phyloP scores from a whole-genome alignment of 2,113 vertebrate genomes.

The Aegotheles bennettii region DNA sequence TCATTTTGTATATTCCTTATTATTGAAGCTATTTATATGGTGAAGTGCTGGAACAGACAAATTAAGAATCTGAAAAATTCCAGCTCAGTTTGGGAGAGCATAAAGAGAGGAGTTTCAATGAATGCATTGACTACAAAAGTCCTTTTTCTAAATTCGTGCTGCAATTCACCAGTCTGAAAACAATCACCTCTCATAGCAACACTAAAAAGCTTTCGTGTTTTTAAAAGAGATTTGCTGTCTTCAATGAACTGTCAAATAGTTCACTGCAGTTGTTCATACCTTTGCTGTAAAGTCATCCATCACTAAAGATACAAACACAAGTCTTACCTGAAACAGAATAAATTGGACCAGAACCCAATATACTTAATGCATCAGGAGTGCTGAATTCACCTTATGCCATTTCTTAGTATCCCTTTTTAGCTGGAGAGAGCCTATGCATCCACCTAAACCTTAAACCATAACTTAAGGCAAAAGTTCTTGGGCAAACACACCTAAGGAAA shows the following conservation, averaged over 20 bases:
- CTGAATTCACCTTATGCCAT: background rate
- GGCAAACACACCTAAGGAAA: background rate
- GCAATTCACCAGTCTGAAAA: background rate
- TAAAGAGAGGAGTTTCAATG: background rate
- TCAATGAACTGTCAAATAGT: background rate
- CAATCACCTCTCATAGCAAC: background rate
- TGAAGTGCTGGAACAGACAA: background rate
- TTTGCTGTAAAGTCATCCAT: background rate
- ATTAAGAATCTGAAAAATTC: background rate
- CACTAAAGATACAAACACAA: background rate
- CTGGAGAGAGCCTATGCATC: background rate
- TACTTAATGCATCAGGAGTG: background rate
- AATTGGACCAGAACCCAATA: background rate
- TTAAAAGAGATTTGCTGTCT: background rate
- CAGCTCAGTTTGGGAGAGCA: background rate
- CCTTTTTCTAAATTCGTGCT: background rate
- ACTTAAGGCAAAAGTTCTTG: background rate
- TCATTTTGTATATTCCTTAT: background rate
- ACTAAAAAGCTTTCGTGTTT: background rate
- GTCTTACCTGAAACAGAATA: background rate
- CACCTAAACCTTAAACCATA: background rate
- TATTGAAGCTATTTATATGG: background rate
- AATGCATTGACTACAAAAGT: accelerated
- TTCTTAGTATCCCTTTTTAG: background rate
- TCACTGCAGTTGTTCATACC: background rate